Percentiles rank a stretch among this genome's conserved stretches.
Evolutionary conservation across 2,888 invertebrate species (phyloP).

Genomic region (Minunthozetes semirufus): DNA sequence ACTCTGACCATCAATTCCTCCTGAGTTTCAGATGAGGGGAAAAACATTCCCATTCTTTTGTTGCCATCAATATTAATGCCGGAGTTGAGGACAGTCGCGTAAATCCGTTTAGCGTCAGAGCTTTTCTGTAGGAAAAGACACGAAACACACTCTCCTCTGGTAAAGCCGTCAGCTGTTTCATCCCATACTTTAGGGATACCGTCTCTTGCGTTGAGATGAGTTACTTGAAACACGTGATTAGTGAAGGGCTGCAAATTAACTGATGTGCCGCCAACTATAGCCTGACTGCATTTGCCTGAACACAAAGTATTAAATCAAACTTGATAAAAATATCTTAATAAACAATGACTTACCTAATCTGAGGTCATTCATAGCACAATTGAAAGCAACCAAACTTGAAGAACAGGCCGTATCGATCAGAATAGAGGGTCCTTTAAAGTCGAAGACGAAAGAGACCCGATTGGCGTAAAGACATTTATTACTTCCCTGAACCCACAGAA

Average conservation of each 20-base stretch:
- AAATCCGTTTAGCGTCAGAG: slow-evolving; percentile 66
- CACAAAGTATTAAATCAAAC: no score
- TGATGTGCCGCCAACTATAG: slow-evolving; percentile 58
- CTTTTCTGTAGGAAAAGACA: slow-evolving; percentile 66
- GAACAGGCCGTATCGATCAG: slow-evolving; percentile 96
- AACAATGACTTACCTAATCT: background rate
- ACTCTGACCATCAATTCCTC: slow-evolving; percentile 60
- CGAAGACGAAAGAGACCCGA: background rate
- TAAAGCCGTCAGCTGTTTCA: slow-evolving; percentile 76
- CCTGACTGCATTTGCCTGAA: slow-evolving; percentile 66
- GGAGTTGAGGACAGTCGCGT: slow-evolving; percentile 77
- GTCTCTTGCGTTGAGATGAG: slow-evolving; percentile 83
- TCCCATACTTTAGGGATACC: slow-evolving; percentile 94
- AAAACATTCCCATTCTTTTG: slow-evolving; percentile 63
- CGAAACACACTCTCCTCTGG: slow-evolving; percentile 69
- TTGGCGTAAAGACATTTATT: slow-evolving; percentile 72
- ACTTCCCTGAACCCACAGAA: slow-evolving; percentile 84
- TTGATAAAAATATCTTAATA: background rate
- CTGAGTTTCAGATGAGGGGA: slow-evolving; percentile 60
- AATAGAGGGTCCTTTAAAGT: slow-evolving; percentile 69
- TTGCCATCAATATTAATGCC: slow-evolving; percentile 87
- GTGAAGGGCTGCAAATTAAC: slow-evolving; percentile 52
- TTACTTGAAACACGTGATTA: slow-evolving; percentile 72
- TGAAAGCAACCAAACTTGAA: slow-evolving; percentile 81
- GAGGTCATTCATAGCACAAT: slow-evolving; percentile 73